These are phyloP conservation scores for Epistrophe eligans DNA, from an alignment of 2,888 invertebrate genomes.

Conservation along the genomic window DNA sequence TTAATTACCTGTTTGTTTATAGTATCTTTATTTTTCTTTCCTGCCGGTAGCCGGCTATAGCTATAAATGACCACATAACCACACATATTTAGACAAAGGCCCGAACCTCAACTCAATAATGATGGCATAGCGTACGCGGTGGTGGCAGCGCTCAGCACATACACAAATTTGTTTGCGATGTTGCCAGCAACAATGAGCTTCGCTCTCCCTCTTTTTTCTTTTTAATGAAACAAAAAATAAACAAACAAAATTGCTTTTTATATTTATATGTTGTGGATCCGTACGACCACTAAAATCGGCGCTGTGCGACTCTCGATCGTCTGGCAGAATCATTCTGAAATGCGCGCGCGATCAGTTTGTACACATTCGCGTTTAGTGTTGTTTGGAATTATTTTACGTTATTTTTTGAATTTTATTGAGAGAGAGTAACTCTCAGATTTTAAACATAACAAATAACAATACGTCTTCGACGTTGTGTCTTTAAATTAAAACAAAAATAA, in stretches of 20 bases:
- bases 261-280: slow-evolving; percentile 16
- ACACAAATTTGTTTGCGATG: slow-evolving; percentile 52
- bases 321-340: slow-evolving; percentile 83
- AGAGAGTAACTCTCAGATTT: slow-evolving; percentile 20
- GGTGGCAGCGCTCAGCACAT: slow-evolving; percentile 28
- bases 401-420: slow-evolving; percentile 25
- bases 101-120: background rate
- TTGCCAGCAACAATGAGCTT: slow-evolving; percentile 71
- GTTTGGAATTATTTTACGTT: background rate
- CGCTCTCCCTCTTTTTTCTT: background rate
- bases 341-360: slow-evolving; percentile 83
- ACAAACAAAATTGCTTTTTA: slow-evolving; percentile 43
- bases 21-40: slow-evolving; percentile 40
- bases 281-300: slow-evolving; percentile 22
- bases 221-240: slow-evolving; percentile 9
- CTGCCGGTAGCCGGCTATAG: slow-evolving; percentile 68
- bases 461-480: background rate
- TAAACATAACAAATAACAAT: background rate
- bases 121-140: background rate
- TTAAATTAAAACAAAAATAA: background rate
- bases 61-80: slow-evolving; percentile 40
- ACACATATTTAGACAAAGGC: background rate
- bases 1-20: slow-evolving; percentile 80
- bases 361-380: slow-evolving; percentile 56
- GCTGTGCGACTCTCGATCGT: slow-evolving; percentile 77